Percentiles rank a stretch among this genome's conserved stretches.
phyloP scores from a whole-genome alignment of 2,888 invertebrate genomes.

The Allacma fusca region DNA sequence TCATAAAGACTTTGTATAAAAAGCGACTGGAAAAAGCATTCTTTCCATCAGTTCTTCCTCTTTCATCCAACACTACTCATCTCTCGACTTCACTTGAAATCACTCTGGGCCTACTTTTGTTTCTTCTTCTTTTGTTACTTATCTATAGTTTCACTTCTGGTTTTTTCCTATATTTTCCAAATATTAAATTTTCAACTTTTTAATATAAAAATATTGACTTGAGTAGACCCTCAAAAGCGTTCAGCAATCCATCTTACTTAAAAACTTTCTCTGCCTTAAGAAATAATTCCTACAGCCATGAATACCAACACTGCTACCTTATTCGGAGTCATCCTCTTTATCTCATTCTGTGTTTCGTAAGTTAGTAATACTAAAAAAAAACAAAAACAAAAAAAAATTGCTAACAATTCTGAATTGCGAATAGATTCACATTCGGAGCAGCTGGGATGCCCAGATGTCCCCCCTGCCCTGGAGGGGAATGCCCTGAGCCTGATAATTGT shows the following conservation, averaged over 20 bases:
- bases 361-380: not conserved
- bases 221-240: too few species aligned
- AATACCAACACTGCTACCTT: not conserved
- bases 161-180: conserved; percentile 4
- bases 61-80: not conserved
- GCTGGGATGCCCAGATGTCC: conserved; percentile 35
- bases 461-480: conserved; percentile 47
- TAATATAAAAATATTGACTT: too few species aligned
- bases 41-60: conserved; percentile 22
- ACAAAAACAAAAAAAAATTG: not conserved
- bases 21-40: not conserved
- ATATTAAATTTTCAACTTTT: too few species aligned
- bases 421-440: conserved; percentile 25
- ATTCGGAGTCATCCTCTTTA: conserved; percentile 19
- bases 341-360: conserved; percentile 30
- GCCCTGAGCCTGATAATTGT: conserved; percentile 54
- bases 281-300: too few species aligned
- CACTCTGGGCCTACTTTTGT: not conserved
- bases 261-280: too few species aligned
- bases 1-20: conserved; percentile 40
- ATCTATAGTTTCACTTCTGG: too few species aligned
- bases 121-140: not conserved
- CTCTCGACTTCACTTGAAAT: not conserved
- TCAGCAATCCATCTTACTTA: too few species aligned
- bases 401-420: too few species aligned